These are phyloP conservation scores for Arctocebus calabarensis DNA, from an alignment of 2,797 vertebrate genomes.

Conservation along the genomic window DNA sequence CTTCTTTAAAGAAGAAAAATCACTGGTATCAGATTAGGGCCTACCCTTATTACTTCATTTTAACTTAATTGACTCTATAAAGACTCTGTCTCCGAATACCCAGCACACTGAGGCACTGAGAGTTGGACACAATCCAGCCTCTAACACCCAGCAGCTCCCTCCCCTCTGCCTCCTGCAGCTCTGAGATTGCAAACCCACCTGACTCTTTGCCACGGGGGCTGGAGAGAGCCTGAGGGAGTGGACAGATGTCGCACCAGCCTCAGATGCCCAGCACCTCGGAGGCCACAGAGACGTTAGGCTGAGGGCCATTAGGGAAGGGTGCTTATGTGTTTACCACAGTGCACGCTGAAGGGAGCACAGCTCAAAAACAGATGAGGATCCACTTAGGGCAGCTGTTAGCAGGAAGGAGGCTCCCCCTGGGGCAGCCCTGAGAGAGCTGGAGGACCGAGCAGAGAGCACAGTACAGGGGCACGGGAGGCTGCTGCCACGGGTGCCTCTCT, in stretches of 20 bases:
- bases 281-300: not conserved
- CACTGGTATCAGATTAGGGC: not conserved
- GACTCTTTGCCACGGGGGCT: no score
- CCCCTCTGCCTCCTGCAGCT: not conserved
- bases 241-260: fast-evolving
- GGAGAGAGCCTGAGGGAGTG: fast-evolving
- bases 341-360: not conserved
- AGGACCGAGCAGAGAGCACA: not conserved
- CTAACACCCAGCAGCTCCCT: no score
- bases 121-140: no score
- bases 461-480: fast-evolving
- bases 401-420: not conserved
- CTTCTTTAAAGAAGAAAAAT: not conserved
- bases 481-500: not conserved
- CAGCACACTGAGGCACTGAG: fast-evolving
- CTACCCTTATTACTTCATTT: not conserved
- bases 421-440: no score
- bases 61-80: not conserved
- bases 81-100: not conserved
- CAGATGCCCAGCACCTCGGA: not conserved
- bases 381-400: fast-evolving
- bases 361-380: not conserved
- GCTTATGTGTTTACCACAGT: conserved; percentile 53
- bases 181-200: no score
- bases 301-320: conserved; percentile 50